Conservation (phyloP, 2,888 invertebrate genomes). For the Drosophila sordidula region DNA sequence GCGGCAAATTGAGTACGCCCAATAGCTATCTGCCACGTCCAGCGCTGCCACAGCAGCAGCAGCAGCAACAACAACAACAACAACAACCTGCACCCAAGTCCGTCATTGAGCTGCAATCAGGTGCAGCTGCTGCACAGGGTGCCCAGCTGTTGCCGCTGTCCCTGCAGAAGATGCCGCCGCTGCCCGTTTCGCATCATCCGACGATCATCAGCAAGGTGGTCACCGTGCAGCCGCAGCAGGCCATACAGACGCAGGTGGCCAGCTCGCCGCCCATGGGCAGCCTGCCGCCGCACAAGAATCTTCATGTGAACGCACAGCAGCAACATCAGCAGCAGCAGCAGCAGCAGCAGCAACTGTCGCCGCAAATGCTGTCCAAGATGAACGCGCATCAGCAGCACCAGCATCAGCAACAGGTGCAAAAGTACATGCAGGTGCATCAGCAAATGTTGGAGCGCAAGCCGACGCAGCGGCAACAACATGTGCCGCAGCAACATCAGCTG, state of each 20-base stretch:
- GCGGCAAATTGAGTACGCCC: slow-evolving; percentile 61
- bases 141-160: slow-evolving; percentile 72
- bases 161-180: slow-evolving; percentile 78
- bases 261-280: slow-evolving; percentile 60
- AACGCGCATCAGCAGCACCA: slow-evolving; percentile 68
- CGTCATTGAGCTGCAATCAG: slow-evolving; percentile 75
- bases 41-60: slow-evolving; percentile 72
- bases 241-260: slow-evolving; percentile 71
- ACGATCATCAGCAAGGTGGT: slow-evolving; percentile 83
- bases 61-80: slow-evolving; percentile 42
- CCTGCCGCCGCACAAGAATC: slow-evolving; percentile 62
- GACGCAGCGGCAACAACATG: slow-evolving; percentile 50
- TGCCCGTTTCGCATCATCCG: slow-evolving; percentile 75
- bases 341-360: slow-evolving; percentile 66
- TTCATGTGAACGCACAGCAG: slow-evolving; percentile 57
- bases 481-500: slow-evolving; percentile 61
- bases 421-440: slow-evolving; percentile 82
- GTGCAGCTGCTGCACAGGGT: slow-evolving; percentile 41
- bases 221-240: slow-evolving; percentile 82
- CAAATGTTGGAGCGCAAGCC: slow-evolving; percentile 70
- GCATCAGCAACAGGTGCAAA: slow-evolving; percentile 73
- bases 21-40: slow-evolving; percentile 60
- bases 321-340: slow-evolving; percentile 56
- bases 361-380: slow-evolving; percentile 81
- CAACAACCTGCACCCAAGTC: slow-evolving; percentile 81